Evolutionary conservation across 2,113 vertebrate species (phyloP).

Genomic region (Dasypus novemcinctus): DNA sequence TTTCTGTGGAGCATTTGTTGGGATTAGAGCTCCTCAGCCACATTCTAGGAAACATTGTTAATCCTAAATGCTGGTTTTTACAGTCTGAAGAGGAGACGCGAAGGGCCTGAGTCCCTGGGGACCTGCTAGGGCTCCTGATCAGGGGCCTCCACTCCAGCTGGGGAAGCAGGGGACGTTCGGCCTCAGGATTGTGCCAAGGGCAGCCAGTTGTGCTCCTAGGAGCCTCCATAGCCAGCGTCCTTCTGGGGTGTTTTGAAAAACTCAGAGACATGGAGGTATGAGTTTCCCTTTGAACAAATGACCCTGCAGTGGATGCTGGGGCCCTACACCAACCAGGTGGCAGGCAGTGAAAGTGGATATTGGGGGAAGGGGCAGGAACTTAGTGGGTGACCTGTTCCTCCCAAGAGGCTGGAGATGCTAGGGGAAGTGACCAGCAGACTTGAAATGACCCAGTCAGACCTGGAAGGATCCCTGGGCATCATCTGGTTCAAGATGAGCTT

Average conservation of each 20-base stretch:
- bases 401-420: neutral
- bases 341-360: neutral
- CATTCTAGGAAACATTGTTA: neutral
- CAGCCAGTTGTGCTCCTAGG: neutral
- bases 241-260: neutral
- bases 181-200: neutral
- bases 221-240: neutral
- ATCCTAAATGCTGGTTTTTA: neutral
- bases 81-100: neutral
- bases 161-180: neutral
- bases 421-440: neutral
- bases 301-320: neutral
- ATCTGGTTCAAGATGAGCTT: neutral
- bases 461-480: neutral
- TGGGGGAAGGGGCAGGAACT: neutral
- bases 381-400: neutral
- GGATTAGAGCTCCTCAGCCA: neutral
- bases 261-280: accelerated
- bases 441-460: neutral
- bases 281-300: neutral
- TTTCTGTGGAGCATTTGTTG: neutral
- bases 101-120: neutral
- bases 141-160: neutral
- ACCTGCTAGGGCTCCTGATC: neutral
- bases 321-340: neutral